phyloP scores from a whole-genome alignment of 2,888 invertebrate genomes.

The Rhogogaster chlorosoma region DNA sequence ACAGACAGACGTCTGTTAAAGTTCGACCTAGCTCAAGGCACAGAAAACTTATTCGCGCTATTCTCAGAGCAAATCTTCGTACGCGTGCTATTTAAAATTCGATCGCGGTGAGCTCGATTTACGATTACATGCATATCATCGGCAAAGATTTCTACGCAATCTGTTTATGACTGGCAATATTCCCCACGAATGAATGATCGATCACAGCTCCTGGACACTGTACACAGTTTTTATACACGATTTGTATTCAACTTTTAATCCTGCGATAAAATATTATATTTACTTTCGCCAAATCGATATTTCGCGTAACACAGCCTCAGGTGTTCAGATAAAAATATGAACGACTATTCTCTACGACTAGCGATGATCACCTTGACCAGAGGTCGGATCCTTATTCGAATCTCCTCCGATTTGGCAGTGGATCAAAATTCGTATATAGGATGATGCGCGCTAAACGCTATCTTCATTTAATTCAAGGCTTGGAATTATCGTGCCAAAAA shows the following conservation, averaged over 20 bases:
- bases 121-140: background rate
- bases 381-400: background rate
- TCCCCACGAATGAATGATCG: background rate
- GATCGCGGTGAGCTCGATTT: background rate
- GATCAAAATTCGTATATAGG: background rate
- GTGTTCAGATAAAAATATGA: background rate
- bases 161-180: constrained; percentile 23
- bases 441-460: background rate
- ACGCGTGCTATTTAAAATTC: background rate
- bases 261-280: background rate
- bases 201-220: background rate
- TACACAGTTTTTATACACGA: background rate
- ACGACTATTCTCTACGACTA: background rate
- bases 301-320: background rate
- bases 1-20: background rate
- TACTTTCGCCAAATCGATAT: background rate
- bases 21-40: constrained; percentile 5
- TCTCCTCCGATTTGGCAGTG: background rate
- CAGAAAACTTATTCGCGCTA: background rate
- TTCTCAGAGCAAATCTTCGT: background rate
- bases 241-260: background rate
- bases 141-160: background rate
- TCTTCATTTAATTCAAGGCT: background rate
- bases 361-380: background rate
- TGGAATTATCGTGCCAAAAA: background rate